Conservation (phyloP, 2,888 invertebrate genomes). For the Papilio gigon region DNA sequence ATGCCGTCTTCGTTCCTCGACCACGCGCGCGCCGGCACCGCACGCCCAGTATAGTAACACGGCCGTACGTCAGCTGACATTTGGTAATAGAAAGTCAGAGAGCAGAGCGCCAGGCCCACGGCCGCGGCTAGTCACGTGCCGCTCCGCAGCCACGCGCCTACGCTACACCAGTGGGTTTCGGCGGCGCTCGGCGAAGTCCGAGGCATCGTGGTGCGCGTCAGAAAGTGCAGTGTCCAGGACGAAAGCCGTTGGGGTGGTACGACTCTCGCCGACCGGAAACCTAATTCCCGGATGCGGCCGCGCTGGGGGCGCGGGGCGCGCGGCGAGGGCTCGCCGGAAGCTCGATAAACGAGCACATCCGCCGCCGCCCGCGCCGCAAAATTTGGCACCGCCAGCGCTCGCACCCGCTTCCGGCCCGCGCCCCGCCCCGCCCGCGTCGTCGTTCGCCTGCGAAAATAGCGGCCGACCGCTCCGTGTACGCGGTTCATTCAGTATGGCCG, state of each 20-base stretch:
- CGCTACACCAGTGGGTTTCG: slow-evolving; percentile 18
- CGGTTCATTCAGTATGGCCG: slow-evolving; percentile 88
- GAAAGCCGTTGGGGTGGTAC: slow-evolving; percentile 77
- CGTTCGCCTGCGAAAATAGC: slow-evolving; percentile 80
- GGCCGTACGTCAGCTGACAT: slow-evolving; percentile 50
- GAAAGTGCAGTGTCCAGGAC: slow-evolving; percentile 63
- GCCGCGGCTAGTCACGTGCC: slow-evolving; percentile 46
- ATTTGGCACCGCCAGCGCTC: slow-evolving; percentile 81
- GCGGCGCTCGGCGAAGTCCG: slow-evolving; percentile 40
- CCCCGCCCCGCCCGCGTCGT: slow-evolving; percentile 70
- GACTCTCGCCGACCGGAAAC: slow-evolving; percentile 81
- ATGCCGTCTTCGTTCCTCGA: slow-evolving; percentile 55
- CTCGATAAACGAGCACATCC: slow-evolving; percentile 82
- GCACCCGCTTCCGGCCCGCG: slow-evolving; percentile 80
- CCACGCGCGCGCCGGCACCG: slow-evolving; percentile 51
- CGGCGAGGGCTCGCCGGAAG: slow-evolving; percentile 72
- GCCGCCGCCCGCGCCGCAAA: slow-evolving; percentile 82
- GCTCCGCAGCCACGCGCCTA: slow-evolving; percentile 33
- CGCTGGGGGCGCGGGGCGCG: slow-evolving; percentile 66
- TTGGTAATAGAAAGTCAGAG: slow-evolving; percentile 37
- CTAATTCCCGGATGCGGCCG: slow-evolving; percentile 82
- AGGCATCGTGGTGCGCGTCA: slow-evolving; percentile 11
- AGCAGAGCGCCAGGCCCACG: not conserved
- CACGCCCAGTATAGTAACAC: slow-evolving; percentile 53
- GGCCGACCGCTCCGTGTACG: slow-evolving; percentile 83